Evolutionary conservation across 2,113 vertebrate genomes (phyloP), one percentile per base, ranked within the genome.

Genomic region (Megalops atlanticus): DNA sequence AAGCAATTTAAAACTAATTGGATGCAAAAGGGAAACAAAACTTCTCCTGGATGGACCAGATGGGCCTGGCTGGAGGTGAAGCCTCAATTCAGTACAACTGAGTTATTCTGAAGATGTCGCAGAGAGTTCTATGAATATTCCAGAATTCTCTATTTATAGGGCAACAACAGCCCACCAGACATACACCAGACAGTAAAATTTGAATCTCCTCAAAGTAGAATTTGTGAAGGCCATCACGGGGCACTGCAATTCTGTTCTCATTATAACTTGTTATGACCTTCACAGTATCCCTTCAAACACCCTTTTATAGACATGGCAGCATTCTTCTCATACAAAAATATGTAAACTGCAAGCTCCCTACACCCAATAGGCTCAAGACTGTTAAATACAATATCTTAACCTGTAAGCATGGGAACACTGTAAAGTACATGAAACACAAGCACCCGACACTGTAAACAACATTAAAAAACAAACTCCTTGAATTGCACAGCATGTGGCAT

Each of bases 1-100:
- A 45, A 68, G 39, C 54, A 74, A 82, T 82, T 82, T 85, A 75
- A 31, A 38, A 36, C 41, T n/a, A 86, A 39, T 80, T 71, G 78
- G 76, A 58, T n/a, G 38, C 58, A 33, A 35, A 71, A 71, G 33
- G 31, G 69, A 71, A 71, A 71, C 35, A 71, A 71, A 71, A 16
- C 31, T 71, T 36, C 69, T 18, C 35, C 58, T 7, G 58, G 58
- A 64, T 64, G n/a, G 58, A 64, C 31, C 58, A 31, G 69, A 71
- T 14, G 12, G 35, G 31, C 4, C 18, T 71, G 69, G 69, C 35
- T n/a, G 16, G 31, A 71, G 69, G 35, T 14, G 36, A 64, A 11
- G n/a, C 58, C 24, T 64, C 27, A 31, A 24, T 4, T 64, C n/a
- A 27, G n/a, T 8, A 64, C 7, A 64, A 31, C 6, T 8, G n/a